A percentile compares a stretch with the other conserved stretches of the same genome.
Conservation (phyloP, 2,113 vertebrate species). For the Enhydra lutris region DNA sequence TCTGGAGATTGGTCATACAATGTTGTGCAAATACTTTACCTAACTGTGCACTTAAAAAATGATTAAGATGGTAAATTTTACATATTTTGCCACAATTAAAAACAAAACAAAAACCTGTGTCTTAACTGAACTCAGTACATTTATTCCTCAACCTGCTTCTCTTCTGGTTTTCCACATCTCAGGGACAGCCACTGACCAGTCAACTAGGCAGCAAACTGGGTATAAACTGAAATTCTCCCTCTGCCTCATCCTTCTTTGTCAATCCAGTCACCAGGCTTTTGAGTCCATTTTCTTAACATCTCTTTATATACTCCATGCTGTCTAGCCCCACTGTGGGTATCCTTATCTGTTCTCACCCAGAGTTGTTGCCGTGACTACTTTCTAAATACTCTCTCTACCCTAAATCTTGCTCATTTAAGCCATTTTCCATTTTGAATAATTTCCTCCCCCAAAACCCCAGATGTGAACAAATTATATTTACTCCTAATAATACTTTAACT, state of each 20-base stretch:
- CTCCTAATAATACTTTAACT: not conserved
- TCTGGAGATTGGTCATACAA: not conserved
- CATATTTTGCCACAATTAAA: not conserved
- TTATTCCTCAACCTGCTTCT: not conserved
- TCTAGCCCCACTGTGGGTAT: not conserved
- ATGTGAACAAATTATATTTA: not conserved
- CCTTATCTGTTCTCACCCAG: not conserved
- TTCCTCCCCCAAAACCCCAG: not conserved
- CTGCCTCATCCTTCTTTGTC: not conserved
- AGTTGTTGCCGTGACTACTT: not conserved
- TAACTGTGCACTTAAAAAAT: not conserved
- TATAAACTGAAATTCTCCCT: not conserved
- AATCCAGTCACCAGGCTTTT: not conserved
- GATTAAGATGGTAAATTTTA: not conserved
- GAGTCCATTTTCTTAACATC: not conserved
- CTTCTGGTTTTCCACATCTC: not conserved
- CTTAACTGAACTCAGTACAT: not conserved
- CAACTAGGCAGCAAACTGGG: not conserved
- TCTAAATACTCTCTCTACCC: not conserved
- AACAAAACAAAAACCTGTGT: not conserved
- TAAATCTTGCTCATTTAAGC: not conserved
- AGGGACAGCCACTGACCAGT: not conserved
- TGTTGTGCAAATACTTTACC: not conserved
- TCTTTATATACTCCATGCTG: not conserved
- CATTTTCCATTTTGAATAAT: not conserved